Conservation (phyloP, 2,888 invertebrate genomes). For the Biston betularia region DNA sequence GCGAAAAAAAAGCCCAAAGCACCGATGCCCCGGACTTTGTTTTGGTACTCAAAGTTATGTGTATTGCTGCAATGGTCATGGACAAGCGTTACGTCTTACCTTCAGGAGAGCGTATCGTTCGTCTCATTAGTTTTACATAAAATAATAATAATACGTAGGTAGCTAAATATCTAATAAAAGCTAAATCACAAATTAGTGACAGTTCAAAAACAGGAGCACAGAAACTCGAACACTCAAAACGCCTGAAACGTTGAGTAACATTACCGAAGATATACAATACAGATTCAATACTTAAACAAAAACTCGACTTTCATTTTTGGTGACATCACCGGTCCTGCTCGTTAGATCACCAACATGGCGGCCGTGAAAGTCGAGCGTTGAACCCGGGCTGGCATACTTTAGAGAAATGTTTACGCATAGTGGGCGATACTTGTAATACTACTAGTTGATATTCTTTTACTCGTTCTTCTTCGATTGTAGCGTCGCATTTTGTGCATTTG, state of each 20-base stretch:
- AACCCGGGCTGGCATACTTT: slow-evolving; percentile 54
- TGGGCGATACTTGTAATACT: background rate
- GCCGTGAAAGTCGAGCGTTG: slow-evolving; percentile 61
- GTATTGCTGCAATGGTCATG: no score
- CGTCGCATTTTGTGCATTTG: no score
- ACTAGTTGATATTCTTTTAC: background rate
- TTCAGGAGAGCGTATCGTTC: no score
- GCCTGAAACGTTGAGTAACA: slow-evolving; percentile 27
- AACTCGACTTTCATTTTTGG: slow-evolving; percentile 29
- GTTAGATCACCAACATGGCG: slow-evolving; percentile 57
- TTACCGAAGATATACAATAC: slow-evolving; percentile 24
- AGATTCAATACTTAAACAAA: slow-evolving; percentile 25
- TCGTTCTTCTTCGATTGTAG: no score
- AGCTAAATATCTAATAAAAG: no score
- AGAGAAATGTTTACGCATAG: slow-evolving; percentile 20
- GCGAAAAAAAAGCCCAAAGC: no score
- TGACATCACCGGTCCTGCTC: slow-evolving; percentile 48
- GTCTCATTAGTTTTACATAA: no score
- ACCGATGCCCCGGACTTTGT: no score
- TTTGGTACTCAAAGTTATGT: no score
- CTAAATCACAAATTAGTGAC: background rate
- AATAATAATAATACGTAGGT: no score
- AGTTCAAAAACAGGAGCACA: background rate
- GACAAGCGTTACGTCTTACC: no score
- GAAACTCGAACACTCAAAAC: slow-evolving; percentile 2